phyloP scores from a whole-genome alignment of 2,113 vertebrate genomes.

The Chlamydotis undulata region DNA sequence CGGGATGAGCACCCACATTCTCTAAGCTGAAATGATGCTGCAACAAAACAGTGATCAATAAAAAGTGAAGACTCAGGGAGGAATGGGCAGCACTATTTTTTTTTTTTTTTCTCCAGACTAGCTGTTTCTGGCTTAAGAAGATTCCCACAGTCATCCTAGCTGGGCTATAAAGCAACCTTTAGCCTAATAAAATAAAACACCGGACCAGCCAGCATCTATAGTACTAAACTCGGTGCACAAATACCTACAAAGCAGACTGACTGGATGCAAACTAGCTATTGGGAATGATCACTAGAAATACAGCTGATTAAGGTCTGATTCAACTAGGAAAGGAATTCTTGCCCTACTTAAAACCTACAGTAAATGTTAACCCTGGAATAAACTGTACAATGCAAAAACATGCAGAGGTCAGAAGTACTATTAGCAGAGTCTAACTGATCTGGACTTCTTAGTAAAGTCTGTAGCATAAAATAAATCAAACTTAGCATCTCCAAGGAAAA shows the following conservation, averaged over 20 bases:
- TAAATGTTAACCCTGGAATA: neutral
- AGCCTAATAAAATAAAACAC: neutral
- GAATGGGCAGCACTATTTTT: neutral
- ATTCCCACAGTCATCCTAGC: neutral
- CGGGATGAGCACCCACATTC: neutral
- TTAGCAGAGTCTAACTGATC: neutral
- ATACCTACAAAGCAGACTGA: neutral
- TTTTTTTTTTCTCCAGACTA: neutral
- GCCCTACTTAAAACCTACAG: neutral
- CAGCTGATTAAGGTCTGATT: neutral
- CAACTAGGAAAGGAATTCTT: neutral
- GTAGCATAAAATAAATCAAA: neutral
- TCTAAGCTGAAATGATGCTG: neutral
- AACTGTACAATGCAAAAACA: neutral
- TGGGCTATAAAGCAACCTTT: neutral
- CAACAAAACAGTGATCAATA: neutral
- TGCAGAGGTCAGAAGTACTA: neutral
- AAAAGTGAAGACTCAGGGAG: neutral
- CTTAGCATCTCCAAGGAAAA: neutral
- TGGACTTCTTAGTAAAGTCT: neutral
- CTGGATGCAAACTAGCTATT: neutral
- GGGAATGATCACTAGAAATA: neutral
- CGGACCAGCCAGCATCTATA: neutral
- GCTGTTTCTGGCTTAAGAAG: neutral
- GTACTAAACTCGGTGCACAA: neutral